phyloP scores from a whole-genome alignment of 2,797 vertebrate species.

The Parauchenoglanis punctatus region DNA sequence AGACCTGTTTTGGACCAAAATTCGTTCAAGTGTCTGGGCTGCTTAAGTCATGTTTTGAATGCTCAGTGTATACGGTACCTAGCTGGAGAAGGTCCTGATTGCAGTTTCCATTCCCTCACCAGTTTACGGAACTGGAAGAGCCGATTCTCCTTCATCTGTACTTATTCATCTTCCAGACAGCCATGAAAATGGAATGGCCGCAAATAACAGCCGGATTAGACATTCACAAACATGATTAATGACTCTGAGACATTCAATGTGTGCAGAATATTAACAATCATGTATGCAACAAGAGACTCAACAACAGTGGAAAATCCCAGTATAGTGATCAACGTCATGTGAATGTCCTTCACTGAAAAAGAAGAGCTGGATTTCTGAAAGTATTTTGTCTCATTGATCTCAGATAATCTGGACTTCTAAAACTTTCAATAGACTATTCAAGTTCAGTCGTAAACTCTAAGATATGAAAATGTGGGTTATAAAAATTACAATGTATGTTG shows the following conservation, averaged over 20 bases:
- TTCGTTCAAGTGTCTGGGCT: no score
- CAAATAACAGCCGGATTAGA: slow-evolving; percentile 82
- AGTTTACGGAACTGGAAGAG: neutral
- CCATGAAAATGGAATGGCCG: slow-evolving; percentile 78
- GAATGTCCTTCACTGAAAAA: neutral
- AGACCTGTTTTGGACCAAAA: no score
- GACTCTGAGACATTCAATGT: slow-evolving; percentile 70
- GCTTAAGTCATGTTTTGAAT: neutral
- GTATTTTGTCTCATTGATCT: neutral
- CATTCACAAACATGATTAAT: slow-evolving; percentile 84
- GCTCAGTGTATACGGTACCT: neutral
- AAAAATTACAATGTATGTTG: neutral
- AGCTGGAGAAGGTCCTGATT: neutral
- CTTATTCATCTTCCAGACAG: slow-evolving; percentile 82
- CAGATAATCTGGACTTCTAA: neutral
- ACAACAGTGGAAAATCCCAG: slow-evolving; percentile 1
- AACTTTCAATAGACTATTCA: neutral
- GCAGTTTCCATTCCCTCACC: neutral
- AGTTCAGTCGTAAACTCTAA: slow-evolving; percentile 1
- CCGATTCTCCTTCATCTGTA: slow-evolving; percentile 52
- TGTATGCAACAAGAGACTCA: slow-evolving; percentile 27
- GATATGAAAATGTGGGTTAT: neutral
- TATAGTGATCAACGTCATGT: neutral
- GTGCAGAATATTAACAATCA: slow-evolving; percentile 76
- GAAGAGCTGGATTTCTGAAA: neutral